phyloP scores from a whole-genome alignment of 2,797 vertebrate genomes.

The Martes flavigula region DNA sequence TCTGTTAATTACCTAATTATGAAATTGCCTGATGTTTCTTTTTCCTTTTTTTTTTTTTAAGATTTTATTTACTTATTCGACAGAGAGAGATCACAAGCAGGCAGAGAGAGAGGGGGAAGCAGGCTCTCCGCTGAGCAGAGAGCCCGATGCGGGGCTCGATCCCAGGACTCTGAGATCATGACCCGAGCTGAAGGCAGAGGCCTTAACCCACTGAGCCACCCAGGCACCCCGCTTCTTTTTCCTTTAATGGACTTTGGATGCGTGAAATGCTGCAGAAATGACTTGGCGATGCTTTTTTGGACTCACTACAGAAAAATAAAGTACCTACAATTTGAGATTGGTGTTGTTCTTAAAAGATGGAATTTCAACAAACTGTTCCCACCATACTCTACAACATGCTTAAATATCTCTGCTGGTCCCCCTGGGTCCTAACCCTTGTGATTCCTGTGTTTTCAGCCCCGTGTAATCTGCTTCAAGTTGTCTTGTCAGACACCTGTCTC shows the following conservation, averaged over 20 bases:
- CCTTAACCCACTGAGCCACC: too few species aligned
- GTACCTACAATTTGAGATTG: not conserved
- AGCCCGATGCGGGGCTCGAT: too few species aligned
- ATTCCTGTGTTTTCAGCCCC: not conserved
- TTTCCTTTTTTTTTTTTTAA: not conserved
- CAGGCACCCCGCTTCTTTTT: not conserved
- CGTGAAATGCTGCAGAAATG: constrained; percentile 36
- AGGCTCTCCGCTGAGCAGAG: too few species aligned
- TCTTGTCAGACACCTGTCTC: not conserved
- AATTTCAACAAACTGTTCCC: not conserved
- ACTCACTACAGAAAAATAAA: constrained; percentile 53
- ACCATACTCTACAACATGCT: not conserved
- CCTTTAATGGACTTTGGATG: constrained; percentile 57
- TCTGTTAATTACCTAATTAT: constrained; percentile 72
- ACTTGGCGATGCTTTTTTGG: constrained; percentile 15
- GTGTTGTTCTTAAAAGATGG: not conserved
- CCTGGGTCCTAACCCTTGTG: not conserved
- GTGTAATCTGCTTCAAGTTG: not conserved
- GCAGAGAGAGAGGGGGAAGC: too few species aligned
- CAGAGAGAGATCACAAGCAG: too few species aligned
- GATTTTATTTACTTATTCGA: too few species aligned
- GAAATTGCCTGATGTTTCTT: constrained; percentile 52
- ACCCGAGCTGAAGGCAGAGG: too few species aligned
- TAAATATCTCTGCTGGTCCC: not conserved
- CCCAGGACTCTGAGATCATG: too few species aligned